Percentiles rank a stretch among this genome's conserved stretches.
These are phyloP conservation scores for Spialia ferax DNA, from an alignment of 2,888 invertebrate species.

Conservation along the genomic window DNA sequence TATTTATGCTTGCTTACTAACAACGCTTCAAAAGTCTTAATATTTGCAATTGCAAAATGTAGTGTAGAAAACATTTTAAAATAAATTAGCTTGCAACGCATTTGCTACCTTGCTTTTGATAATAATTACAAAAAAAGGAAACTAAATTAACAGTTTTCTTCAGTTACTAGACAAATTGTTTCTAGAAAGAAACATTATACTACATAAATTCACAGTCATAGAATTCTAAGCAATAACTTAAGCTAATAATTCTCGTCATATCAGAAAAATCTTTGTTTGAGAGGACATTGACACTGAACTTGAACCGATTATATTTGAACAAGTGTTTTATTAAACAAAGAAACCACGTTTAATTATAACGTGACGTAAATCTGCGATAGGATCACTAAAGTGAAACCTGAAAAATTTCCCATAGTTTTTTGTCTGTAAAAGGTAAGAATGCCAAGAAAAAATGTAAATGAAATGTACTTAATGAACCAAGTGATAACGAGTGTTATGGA, in stretches of 20 bases:
- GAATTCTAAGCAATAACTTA: background rate
- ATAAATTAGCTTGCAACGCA: background rate
- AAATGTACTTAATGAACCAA: too few species aligned
- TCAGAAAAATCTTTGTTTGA: background rate
- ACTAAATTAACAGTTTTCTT: background rate
- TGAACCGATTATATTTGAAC: slow-evolving; percentile 6
- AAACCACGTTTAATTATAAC: background rate
- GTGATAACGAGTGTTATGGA: too few species aligned
- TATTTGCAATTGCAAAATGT: background rate
- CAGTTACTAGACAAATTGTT: background rate
- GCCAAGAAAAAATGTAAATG: too few species aligned
- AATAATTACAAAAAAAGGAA: background rate
- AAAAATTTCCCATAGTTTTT: too few species aligned
- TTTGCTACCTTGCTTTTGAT: background rate
- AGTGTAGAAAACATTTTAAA: background rate
- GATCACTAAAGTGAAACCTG: too few species aligned
- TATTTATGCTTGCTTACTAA: background rate
- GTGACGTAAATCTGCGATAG: background rate
- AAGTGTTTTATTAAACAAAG: slow-evolving; percentile 8
- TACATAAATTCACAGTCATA: background rate
- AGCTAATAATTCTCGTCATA: background rate
- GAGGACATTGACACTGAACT: slow-evolving; percentile 12
- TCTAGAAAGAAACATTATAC: background rate
- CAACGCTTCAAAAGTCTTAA: background rate
- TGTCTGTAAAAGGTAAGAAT: too few species aligned